These are phyloP conservation scores for Pinctada fucata DNA, from an alignment of 2,888 invertebrate genomes.

Conservation along the genomic window DNA sequence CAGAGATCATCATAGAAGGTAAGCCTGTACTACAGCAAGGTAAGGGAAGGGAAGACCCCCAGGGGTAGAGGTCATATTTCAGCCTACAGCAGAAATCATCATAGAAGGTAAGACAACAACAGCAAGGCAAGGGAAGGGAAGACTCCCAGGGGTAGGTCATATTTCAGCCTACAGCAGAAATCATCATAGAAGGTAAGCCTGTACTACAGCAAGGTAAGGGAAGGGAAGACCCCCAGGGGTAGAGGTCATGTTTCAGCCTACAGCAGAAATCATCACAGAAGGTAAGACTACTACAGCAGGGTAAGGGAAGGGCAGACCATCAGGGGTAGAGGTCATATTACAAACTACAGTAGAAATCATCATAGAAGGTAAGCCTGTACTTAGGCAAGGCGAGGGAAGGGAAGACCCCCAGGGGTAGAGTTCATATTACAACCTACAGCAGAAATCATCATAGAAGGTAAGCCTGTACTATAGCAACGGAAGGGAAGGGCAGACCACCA, in stretches of 20 bases:
- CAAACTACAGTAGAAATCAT: slow-evolving; percentile 44
- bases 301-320: slow-evolving; percentile 31
- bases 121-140: too few relatives aligned
- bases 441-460: slow-evolving; percentile 43
- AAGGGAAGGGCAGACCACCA: slow-evolving; percentile 23
- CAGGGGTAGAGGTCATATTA: slow-evolving; percentile 47
- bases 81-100: slow-evolving; percentile 44
- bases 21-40: too few relatives aligned
- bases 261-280: too few relatives aligned
- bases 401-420: slow-evolving; percentile 36
- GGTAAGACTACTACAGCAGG: too few relatives aligned
- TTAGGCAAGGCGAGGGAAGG: slow-evolving; percentile 14
- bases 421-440: slow-evolving; percentile 49
- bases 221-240: too few relatives aligned
- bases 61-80: slow-evolving; percentile 44
- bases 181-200: too few relatives aligned
- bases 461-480: too few relatives aligned
- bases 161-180: too few relatives aligned
- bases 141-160: too few relatives aligned
- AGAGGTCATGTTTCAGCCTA: too few relatives aligned
- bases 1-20: slow-evolving; percentile 44
- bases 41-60: slow-evolving; percentile 30
- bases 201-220: too few relatives aligned
- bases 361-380: slow-evolving; percentile 35
- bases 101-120: slow-evolving; percentile 33